A percentile compares a stretch with the other conserved stretches of the same genome.
These are phyloP conservation scores for Lepidothrix coronata DNA, from an alignment of 2,113 vertebrate species.

Conservation along the genomic window DNA sequence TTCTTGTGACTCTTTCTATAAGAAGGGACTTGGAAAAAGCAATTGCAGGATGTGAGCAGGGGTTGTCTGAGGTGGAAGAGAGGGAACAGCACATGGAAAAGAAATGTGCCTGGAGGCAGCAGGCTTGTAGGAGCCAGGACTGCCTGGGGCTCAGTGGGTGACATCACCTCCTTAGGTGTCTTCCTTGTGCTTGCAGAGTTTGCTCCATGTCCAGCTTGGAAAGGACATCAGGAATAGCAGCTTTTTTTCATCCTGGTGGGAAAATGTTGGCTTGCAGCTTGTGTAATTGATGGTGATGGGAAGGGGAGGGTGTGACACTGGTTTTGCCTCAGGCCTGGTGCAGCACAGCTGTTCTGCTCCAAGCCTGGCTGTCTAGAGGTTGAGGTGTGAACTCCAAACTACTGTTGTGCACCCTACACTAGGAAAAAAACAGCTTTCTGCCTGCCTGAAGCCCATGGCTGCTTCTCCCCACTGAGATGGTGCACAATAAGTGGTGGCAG, in stretches of 20 bases:
- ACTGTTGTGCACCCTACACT: not conserved
- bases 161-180: not conserved
- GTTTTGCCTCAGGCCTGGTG: not conserved
- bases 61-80: not conserved
- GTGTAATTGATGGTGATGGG: not conserved
- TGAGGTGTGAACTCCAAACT: not conserved
- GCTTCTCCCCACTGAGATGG: not conserved
- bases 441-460: not conserved
- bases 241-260: not conserved
- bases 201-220: not conserved
- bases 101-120: not conserved
- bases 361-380: not conserved
- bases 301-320: not conserved
- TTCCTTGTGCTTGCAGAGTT: not conserved
- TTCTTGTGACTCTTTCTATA: not conserved
- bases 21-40: not conserved
- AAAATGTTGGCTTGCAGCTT: accelerated
- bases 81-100: not conserved
- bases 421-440: not conserved
- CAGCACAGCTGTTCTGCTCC: not conserved
- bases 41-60: not conserved
- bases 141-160: not conserved
- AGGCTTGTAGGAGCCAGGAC: not conserved
- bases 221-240: not conserved
- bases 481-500: not conserved